phyloP scores from a whole-genome alignment of 2,888 invertebrate genomes.

The Trilocha varians region DNA sequence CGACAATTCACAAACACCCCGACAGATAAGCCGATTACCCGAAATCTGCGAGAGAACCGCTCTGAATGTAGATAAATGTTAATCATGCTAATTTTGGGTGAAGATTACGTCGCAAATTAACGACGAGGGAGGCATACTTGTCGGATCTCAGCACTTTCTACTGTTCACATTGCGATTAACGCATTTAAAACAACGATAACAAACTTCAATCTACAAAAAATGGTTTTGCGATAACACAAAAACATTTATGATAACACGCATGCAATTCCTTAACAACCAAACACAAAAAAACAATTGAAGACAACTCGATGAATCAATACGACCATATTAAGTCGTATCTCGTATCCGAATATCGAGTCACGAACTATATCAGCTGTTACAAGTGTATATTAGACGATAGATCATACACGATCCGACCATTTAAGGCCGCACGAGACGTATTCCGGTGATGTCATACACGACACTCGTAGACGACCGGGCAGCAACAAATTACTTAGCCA shows the following conservation, averaged over 20 bases:
- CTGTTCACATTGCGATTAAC: too few species aligned
- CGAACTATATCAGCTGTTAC: slow-evolving; percentile 54
- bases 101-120: slow-evolving; percentile 18
- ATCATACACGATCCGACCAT: slow-evolving; percentile 62
- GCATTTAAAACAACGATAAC: too few species aligned
- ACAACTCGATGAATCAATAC: slow-evolving; percentile 24
- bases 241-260: too few species aligned
- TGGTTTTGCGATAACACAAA: too few species aligned
- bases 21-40: slow-evolving; percentile 52
- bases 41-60: slow-evolving; percentile 41
- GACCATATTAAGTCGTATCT: slow-evolving; percentile 39
- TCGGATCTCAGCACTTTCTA: too few species aligned
- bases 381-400: slow-evolving; percentile 42
- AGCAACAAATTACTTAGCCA: not conserved
- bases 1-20: slow-evolving; percentile 46
- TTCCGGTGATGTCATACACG: slow-evolving; percentile 62
- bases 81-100: slow-evolving; percentile 31
- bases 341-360: slow-evolving; percentile 39
- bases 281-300: slow-evolving; percentile 15
- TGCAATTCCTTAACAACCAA: not conserved
- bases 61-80: slow-evolving; percentile 21
- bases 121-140: not conserved
- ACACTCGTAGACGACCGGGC: slow-evolving; percentile 20
- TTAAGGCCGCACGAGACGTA: slow-evolving; percentile 55
- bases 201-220: too few species aligned